A percentile compares a stretch with the other conserved stretches of the same genome.
Evolutionary conservation across 2,888 invertebrate genomes (phyloP).

Genomic region (Microctonus aethiopoides): DNA sequence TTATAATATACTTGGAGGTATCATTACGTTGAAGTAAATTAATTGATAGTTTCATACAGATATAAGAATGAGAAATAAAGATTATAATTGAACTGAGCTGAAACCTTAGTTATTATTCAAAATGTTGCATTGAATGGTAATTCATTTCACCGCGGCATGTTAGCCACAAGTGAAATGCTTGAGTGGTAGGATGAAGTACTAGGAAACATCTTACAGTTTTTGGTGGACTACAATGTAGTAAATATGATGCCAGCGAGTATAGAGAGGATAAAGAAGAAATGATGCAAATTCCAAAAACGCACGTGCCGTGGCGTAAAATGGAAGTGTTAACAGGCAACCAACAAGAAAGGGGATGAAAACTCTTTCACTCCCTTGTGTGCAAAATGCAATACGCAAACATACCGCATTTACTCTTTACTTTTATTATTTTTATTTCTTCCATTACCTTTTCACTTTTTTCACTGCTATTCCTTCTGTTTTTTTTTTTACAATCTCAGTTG

Average conservation of each 20-base stretch:
- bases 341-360: neutral
- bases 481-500: neutral
- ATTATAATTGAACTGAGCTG: too few species aligned
- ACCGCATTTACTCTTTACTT: slow-evolving; percentile 5
- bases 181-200: slow-evolving; percentile 11
- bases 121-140: neutral
- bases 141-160: slow-evolving; percentile 4
- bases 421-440: slow-evolving; percentile 31
- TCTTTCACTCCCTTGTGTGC: neutral
- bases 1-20: too few species aligned
- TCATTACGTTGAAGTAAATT: too few species aligned
- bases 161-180: slow-evolving; percentile 13
- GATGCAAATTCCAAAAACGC: slow-evolving; percentile 55
- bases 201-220: neutral
- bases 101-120: neutral
- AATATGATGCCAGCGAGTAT: neutral
- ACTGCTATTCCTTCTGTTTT: neutral
- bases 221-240: neutral
- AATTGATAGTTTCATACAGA: neutral
- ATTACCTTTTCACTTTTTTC: neutral
- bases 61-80: too few species aligned
- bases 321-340: slow-evolving; percentile 56
- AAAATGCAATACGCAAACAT: slow-evolving; percentile 45
- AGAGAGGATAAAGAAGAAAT: slow-evolving; percentile 31
- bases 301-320: slow-evolving; percentile 62